phyloP scores from a whole-genome alignment of 2,113 vertebrate species.

The Microcebus lehilahytsara region DNA sequence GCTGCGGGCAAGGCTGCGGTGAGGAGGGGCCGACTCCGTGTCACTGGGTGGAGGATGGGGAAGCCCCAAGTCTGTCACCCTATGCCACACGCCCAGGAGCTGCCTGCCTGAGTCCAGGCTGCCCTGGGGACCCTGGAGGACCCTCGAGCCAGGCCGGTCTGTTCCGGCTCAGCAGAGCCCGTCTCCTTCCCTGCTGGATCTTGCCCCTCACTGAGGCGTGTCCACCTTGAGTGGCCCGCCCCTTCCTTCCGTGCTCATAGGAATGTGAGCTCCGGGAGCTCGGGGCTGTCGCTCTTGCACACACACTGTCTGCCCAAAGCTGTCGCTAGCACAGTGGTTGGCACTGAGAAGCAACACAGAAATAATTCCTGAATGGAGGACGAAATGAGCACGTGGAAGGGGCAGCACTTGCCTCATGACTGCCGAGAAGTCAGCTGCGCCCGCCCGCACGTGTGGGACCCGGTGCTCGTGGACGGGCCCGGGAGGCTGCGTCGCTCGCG shows the following conservation, averaged over 20 bases:
- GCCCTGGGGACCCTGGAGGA: background rate
- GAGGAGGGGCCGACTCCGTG: background rate
- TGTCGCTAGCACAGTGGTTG: background rate
- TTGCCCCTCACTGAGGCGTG: background rate
- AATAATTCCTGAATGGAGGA: background rate
- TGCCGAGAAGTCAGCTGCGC: background rate
- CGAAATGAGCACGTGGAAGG: background rate
- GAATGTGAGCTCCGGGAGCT: accelerated
- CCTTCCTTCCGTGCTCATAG: background rate
- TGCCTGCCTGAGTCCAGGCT: background rate
- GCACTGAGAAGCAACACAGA: background rate
- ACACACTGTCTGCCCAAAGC: no score
- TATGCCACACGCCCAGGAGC: accelerated
- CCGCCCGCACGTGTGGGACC: background rate
- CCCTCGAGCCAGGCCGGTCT: background rate
- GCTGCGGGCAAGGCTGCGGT: background rate
- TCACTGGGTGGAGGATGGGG: background rate
- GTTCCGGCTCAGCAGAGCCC: background rate
- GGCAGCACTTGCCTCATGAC: background rate
- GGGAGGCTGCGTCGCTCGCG: background rate
- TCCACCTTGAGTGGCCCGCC: background rate
- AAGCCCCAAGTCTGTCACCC: background rate
- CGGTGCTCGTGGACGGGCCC: accelerated
- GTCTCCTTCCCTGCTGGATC: accelerated
- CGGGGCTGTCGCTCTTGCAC: background rate